Evolutionary conservation across 2,113 vertebrate species (phyloP), one percentile per base, ranked within the genome.

Genomic region (Panurus biarmicus): DNA sequence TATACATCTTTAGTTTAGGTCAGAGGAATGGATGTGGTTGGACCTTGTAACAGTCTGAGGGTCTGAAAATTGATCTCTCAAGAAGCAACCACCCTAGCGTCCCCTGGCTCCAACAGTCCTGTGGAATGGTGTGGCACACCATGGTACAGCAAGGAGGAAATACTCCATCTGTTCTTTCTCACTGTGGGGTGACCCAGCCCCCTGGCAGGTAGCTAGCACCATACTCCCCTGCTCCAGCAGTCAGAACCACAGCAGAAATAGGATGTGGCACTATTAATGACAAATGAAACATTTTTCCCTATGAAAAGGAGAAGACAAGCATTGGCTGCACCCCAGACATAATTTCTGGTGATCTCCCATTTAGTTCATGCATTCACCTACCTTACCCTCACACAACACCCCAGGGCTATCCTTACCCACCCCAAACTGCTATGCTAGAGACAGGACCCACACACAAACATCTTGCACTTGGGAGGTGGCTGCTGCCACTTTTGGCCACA

Each of bases 391-490:
- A 26, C 38, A 11, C 51, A 58, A 56, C 33, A 82, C 14, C 6
- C 6, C 36, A 72, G n/a, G 25, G 36, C 36, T 33, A 56, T 25
- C 38, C 42, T 58, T 47, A 65, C 31, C 36, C 61, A 78, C 42
- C 44, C 48, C 31, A 25, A 70, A 50, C 23, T 48, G 35, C 71
- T 35, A 5, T 1, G 1, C 70, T 84, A 0, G 0, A 62, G 61
- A 47, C 4, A 80, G 36, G 53, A 85, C 14, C 13, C 60, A 45
- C 2, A 5, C 28, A 57, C 1, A 4, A 77, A 60, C 28, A 47
- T 9, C 51, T 40, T 53, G 70, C 26, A 33, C 54, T 21, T 56
- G 40, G 44, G 35, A 77, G 44, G 44, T 54, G 33, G 38, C 44
- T 66, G 25, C 28, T 87, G 35, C 13, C 20, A 53, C 66, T 82